Evolutionary conservation across 2,113 vertebrate genomes (phyloP), one percentile per base, ranked within the genome.

Genomic region (Rhynchomys soricoides): DNA sequence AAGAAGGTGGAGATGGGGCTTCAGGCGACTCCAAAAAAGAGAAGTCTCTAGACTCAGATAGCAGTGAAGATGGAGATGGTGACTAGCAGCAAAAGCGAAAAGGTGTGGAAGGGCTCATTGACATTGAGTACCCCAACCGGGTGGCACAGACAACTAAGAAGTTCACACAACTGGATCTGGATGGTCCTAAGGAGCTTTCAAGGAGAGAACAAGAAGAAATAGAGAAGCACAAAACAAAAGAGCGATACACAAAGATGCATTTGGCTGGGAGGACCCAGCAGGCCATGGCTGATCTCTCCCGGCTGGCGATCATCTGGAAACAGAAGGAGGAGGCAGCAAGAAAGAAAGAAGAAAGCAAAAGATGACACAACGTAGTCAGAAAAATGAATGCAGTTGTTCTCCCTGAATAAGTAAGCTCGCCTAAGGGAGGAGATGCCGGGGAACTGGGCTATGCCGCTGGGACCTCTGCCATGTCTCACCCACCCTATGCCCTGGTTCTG

Each of bases 161-260:
- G 52, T 10, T 52, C 52, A 52, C 52, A 13, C 52, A 52, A 52
- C 52, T 52, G 52, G 52, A 52, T 13, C 52, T 52, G 52, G 11
- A 13, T 52, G 52, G 52, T 10, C 52, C 52, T 13, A 52, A 52
- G 11, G 52, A 52, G 52, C 52, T 52, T 52, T 52, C 52, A 52
- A 52, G 52, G 52, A 52, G 52, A 52, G 52, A 52, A 52, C 52
- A 52, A 97, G 99, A 99, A 98, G 99, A 99, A 97, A 99, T 99
- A 6, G 99, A 99, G 98, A 99, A 99, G 82, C 99, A 99, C 98
- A 99, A 99, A 96, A 99, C 99, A 13, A 99, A 99, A 99, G 77
- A 99, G 77, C 99, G 99, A 86, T 99, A 99, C 98, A 99, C 99
- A 99, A 99, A 99, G 97, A 99, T 99, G 99, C 99, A 99, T 98